These are phyloP conservation scores for Lordiphosa fenestrarum DNA, from an alignment of 2,888 invertebrate genomes.

Conservation along the genomic window DNA sequence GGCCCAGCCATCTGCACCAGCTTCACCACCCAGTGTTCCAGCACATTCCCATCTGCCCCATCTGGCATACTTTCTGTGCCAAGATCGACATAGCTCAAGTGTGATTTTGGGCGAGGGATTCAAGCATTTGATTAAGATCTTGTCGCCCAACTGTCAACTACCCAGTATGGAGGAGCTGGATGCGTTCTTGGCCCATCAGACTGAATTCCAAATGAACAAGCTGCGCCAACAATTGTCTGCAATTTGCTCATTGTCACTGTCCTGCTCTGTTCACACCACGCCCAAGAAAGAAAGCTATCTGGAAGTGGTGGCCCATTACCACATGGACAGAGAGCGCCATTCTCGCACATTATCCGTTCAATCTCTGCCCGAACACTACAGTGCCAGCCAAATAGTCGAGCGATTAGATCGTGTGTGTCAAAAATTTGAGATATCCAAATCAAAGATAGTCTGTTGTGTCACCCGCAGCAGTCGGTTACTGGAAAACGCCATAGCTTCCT, in stretches of 20 bases:
- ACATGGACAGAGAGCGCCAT: slow-evolving; percentile 29
- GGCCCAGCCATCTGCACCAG: slow-evolving; percentile 16
- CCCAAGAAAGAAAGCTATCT: slow-evolving; percentile 16
- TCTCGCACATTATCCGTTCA: slow-evolving; percentile 30
- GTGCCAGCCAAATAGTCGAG: slow-evolving; percentile 32
- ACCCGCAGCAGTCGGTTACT: slow-evolving; percentile 24
- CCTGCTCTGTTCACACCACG: slow-evolving; percentile 30
- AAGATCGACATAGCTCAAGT: slow-evolving; percentile 36
- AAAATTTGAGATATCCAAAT: slow-evolving; percentile 43
- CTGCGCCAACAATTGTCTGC: slow-evolving; percentile 26
- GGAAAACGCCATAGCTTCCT: slow-evolving; percentile 25
- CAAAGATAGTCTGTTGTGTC: slow-evolving; percentile 42
- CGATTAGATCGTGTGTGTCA: slow-evolving; percentile 36
- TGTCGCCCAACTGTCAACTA: slow-evolving; percentile 28
- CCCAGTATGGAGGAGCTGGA: slow-evolving; percentile 33
- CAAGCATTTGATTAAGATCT: slow-evolving; percentile 19
- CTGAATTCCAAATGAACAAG: slow-evolving; percentile 13
- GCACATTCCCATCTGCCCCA: slow-evolving; percentile 5
- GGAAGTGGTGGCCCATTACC: slow-evolving; percentile 41
- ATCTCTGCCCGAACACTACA: slow-evolving; percentile 24
- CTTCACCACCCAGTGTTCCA: background rate
- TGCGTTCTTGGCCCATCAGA: slow-evolving; percentile 24
- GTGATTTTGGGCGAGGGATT: slow-evolving; percentile 45
- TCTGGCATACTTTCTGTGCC: slow-evolving; percentile 47
- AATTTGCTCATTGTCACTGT: slow-evolving; percentile 31